Percentiles rank a stretch among this genome's conserved stretches.
These are phyloP conservation scores for Macaria liturata DNA, from an alignment of 2,888 invertebrate genomes.

Conservation along the genomic window DNA sequence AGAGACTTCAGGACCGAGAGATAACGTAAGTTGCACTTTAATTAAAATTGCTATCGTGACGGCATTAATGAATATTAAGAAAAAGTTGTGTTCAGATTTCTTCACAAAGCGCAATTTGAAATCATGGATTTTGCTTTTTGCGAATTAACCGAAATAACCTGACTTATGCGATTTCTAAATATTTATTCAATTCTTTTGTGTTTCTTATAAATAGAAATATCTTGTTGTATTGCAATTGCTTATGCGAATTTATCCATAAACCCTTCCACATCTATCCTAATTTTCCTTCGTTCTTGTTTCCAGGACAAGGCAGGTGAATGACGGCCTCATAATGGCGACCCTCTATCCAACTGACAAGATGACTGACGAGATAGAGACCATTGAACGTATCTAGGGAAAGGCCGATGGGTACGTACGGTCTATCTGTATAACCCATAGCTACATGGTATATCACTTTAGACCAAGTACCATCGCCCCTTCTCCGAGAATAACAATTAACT, in stretches of 20 bases:
- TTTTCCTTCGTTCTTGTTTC: neutral
- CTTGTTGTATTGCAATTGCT: no score
- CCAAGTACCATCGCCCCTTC: neutral
- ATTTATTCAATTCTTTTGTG: no score
- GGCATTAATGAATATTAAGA: no score
- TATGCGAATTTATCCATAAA: no score
- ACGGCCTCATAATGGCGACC: conserved; percentile 3
- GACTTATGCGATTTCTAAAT: no score
- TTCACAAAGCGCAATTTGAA: no score
- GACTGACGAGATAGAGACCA: conserved; percentile 9
- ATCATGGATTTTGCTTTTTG: no score
- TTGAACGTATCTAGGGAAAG: conserved; percentile 6
- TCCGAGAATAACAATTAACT: neutral
- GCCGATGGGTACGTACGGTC: neutral
- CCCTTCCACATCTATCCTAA: no score
- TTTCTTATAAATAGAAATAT: no score
- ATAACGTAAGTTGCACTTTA: conserved; percentile 21
- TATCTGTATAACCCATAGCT: neutral
- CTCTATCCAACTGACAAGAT: conserved; percentile 5
- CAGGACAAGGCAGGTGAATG: conserved; percentile 11
- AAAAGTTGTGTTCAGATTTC: no score
- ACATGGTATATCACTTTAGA: neutral
- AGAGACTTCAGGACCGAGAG: conserved; percentile 16
- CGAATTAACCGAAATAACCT: no score
- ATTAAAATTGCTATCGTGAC: neutral